These are phyloP conservation scores for Trogon melanurus DNA, from an alignment of 2,113 vertebrate species.

Conservation along the genomic window DNA sequence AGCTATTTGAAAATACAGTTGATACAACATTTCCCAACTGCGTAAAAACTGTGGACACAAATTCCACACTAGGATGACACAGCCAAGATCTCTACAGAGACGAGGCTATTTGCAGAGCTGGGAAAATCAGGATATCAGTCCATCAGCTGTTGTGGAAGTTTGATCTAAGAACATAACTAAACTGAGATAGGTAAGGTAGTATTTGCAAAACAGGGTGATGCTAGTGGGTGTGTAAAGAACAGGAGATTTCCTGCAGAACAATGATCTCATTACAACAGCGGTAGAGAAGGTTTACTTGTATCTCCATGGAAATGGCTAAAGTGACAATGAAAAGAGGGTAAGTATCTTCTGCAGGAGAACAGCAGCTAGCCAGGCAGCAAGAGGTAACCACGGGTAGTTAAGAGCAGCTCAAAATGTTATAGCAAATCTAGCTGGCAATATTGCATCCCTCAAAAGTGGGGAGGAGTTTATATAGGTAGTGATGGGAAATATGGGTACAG, in stretches of 20 bases:
- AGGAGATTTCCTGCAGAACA: not conserved
- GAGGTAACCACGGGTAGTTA: not conserved
- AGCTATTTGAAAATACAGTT: not conserved
- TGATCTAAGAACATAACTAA: not conserved
- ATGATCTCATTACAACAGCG: not conserved
- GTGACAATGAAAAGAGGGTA: not conserved
- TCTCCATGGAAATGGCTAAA: not conserved
- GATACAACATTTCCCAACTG: not conserved
- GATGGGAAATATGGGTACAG: rapidly evolving
- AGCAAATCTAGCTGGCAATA: not conserved
- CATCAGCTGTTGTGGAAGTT: not conserved
- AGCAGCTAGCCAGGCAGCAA: not conserved
- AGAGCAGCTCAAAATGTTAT: not conserved
- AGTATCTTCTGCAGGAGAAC: not conserved
- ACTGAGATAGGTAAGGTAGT: not conserved
- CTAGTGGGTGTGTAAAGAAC: not conserved
- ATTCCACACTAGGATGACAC: not conserved
- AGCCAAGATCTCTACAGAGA: not conserved
- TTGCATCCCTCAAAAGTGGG: not conserved
- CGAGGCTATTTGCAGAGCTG: not conserved
- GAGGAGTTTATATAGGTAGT: not conserved
- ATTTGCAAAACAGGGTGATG: not conserved
- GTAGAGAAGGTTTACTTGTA: not conserved
- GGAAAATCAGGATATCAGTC: not conserved
- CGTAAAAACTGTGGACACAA: not conserved